phyloP scores from a whole-genome alignment of 1,140 invertebrate species.

The Anastatus disparis region DNA sequence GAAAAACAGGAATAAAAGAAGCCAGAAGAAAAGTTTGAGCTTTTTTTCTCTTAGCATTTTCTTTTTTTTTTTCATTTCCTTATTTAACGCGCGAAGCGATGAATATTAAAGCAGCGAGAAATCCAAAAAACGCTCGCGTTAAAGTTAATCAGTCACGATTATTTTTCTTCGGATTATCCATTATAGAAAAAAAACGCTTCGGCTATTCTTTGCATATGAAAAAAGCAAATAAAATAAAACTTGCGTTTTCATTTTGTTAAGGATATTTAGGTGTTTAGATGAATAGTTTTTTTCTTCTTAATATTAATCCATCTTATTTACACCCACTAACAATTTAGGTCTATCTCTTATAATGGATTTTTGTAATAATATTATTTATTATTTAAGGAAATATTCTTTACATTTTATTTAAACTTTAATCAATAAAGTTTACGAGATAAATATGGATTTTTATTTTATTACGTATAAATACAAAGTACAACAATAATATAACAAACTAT shows the following conservation, averaged over 20 bases:
- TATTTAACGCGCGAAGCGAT: background rate
- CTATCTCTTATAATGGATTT: no score
- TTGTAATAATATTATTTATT: no score
- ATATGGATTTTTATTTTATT: no score
- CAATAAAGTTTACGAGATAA: no score
- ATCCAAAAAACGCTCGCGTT: background rate
- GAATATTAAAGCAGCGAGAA: conserved; percentile 13
- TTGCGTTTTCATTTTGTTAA: no score
- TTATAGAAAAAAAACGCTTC: background rate
- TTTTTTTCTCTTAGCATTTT: no score
- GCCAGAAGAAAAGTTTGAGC: background rate
- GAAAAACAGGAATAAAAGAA: background rate
- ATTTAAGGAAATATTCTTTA: no score
- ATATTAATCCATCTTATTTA: conserved; percentile 24
- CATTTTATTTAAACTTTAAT: no score
- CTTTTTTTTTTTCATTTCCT: background rate
- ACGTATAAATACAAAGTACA: no score
- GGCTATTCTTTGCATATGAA: no score
- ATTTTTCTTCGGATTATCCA: conserved; percentile 15
- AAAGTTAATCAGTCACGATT: conserved; percentile 14
- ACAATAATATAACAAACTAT: no score
- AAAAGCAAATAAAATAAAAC: background rate
- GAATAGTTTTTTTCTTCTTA: background rate
- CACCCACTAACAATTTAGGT: no score
- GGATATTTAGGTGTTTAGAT: conserved; percentile 1